Evolutionary conservation across 35 echinoderm and acorn worm genomes (phyloP), one percentile per base, ranked within the genome.

Genomic region (Acanthaster planci): DNA sequence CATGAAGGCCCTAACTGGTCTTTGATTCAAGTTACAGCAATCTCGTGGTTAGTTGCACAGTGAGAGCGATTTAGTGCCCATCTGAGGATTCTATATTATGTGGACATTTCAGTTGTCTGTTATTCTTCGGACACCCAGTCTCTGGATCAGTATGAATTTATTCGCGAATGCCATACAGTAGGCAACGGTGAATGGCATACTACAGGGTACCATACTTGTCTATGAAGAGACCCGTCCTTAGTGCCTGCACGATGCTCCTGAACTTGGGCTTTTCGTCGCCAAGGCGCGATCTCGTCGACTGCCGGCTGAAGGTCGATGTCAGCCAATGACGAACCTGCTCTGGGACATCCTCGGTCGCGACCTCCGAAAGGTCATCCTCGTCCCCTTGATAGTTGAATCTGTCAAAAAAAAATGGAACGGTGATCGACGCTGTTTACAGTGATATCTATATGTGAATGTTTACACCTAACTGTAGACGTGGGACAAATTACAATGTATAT

Each of bases 241-340:
- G 79, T 7, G 96, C 96, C 86, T 99, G 96, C 18, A 99, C 96
- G 81, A 99, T 99, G 83, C 96, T 99, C 50, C 92, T 87, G 76
- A 99, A 99, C 40, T 89, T 88, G 26, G 96, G 96, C 79, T 99
- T 99, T 44, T 99, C 96, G 76, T 99, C 96, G 21, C 85, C 85
- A 22, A 90, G 84, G 60, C 92, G 72, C 52, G 96, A 83, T 60
- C 80, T 93, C 17, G 89, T 94, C 23, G 89, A 94, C 52, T 94
- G 96, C n/a, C 96, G 84, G 67, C 91, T 94, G 51, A 99, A 99
- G 21, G 96, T 99, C 56, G 96, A 99, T 18, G 96, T 94, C 77
- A 99, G 81, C 96, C 96, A 99, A 81, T 99, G 89, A 30, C 96
- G 85, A 8, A 99, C 96, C 75, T 99, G 91, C 31, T 99, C 92